A percentile compares a stretch with the other conserved stretches of the same genome.
phyloP scores from a whole-genome alignment of 2,888 invertebrate species.

The Thymelicus acteon region DNA sequence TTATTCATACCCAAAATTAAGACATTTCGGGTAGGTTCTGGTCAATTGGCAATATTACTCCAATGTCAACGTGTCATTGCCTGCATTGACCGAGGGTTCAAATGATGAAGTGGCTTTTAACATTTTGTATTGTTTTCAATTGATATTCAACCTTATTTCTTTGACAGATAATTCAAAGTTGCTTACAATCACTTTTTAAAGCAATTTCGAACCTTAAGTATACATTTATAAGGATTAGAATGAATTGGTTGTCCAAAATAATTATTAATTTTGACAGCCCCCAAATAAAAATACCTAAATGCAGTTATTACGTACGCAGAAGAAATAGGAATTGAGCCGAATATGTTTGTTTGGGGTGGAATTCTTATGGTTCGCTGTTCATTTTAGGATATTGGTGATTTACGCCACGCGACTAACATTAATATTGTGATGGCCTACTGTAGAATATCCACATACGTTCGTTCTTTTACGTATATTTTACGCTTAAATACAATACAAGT shows the following conservation, averaged over 20 bases:
- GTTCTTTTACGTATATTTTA: too few species aligned
- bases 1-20: conserved; percentile 11
- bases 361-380: conserved; percentile 37
- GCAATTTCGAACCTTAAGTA: neutral
- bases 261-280: conserved; percentile 11
- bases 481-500: too few species aligned
- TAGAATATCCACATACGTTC: neutral
- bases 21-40: conserved; percentile 22
- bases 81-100: conserved; percentile 34
- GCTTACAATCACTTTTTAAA: neutral
- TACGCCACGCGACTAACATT: conserved; percentile 52
- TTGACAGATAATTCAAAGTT: neutral
- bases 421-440: conserved; percentile 34
- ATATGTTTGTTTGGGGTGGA: conserved; percentile 1
- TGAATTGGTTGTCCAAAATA: neutral
- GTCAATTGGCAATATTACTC: conserved; percentile 40
- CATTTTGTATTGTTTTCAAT: conserved; percentile 3
- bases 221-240: neutral
- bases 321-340: conserved; percentile 3
- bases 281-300: conserved; percentile 8
- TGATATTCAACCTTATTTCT: neutral
- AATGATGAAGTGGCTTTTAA: conserved; percentile 34
- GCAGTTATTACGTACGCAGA: conserved; percentile 9
- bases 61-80: conserved; percentile 39
- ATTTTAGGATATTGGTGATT: conserved; percentile 54